These are phyloP conservation scores for Pterois miles DNA, from an alignment of 2,797 vertebrate species.

Conservation along the genomic window DNA sequence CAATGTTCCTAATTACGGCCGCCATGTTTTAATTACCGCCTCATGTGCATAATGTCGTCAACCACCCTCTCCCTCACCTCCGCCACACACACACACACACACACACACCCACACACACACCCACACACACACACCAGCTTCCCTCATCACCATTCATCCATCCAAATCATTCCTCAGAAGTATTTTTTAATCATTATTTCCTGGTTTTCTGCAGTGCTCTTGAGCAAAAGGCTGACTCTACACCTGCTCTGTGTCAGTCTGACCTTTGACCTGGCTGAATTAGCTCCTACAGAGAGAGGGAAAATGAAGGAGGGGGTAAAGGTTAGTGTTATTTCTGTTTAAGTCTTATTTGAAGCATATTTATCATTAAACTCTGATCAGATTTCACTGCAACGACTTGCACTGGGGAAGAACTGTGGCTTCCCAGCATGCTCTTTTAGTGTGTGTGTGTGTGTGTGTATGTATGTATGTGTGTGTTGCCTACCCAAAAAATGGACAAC, in stretches of 20 bases:
- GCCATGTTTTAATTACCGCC: conserved; percentile 81
- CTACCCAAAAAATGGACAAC: neutral
- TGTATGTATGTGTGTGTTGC: conserved; percentile 2
- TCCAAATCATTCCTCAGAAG: neutral
- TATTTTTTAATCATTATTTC: neutral
- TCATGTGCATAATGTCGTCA: conserved; percentile 64
- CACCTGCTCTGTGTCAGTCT: neutral
- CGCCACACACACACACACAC: neutral
- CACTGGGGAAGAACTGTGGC: neutral
- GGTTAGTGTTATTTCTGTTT: neutral
- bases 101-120: neutral
- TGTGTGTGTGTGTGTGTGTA: conserved; percentile 13
- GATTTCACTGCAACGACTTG: neutral
- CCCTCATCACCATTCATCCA: neutral
- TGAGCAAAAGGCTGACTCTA: neutral
- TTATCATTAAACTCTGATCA: neutral
- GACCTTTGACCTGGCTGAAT: conserved; percentile 44
- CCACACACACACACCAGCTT: neutral
- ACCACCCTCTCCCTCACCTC: neutral
- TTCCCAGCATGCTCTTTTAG: neutral
- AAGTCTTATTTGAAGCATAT: neutral
- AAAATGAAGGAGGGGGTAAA: neutral
- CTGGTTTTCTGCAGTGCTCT: neutral
- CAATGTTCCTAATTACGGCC: conserved; percentile 80
- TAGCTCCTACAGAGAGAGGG: too few relatives aligned